Conservation (phyloP, 2,888 invertebrate species). For the Smittia sp. region DNA sequence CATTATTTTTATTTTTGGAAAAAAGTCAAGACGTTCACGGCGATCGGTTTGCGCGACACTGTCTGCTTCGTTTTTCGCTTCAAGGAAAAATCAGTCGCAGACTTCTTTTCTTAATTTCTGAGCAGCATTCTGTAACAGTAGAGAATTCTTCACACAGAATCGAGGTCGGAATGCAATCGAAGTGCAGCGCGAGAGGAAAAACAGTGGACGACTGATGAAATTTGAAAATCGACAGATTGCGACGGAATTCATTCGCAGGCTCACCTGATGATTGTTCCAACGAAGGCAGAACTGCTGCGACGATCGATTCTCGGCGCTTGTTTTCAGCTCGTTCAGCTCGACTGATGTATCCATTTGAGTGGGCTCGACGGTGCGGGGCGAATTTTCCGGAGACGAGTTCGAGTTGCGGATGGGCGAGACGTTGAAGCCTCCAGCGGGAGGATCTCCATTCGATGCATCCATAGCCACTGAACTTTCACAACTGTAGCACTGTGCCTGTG, state of each 20-base stretch:
- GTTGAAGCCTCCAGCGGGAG: background rate
- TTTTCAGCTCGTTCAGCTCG: slow-evolving; percentile 27
- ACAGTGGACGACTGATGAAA: background rate
- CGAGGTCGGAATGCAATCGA: slow-evolving; percentile 22
- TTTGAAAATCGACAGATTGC: background rate
- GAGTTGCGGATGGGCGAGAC: background rate
- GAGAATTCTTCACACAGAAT: slow-evolving; percentile 33
- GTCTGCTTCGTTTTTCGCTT: background rate
- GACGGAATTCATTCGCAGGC: background rate
- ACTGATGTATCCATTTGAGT: slow-evolving; percentile 34
- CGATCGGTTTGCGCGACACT: slow-evolving; percentile 22
- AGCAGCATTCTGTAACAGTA: slow-evolving; percentile 40
- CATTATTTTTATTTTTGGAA: slow-evolving; percentile 39
- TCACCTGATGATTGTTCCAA: slow-evolving; percentile 81
- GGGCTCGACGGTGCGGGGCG: background rate
- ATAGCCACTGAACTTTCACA: slow-evolving; percentile 21
- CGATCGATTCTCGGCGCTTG: background rate
- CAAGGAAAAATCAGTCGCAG: slow-evolving; percentile 37
- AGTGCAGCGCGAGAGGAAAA: slow-evolving; percentile 25
- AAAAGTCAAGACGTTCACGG: slow-evolving; percentile 38
- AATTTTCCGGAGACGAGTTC: slow-evolving; percentile 20
- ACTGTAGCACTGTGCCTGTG: background rate
- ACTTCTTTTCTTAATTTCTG: slow-evolving; percentile 9
- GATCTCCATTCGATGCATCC: slow-evolving; percentile 22
- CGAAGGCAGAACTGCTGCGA: slow-evolving; percentile 70